These are phyloP conservation scores for Melanargia galathea DNA, from an alignment of 2,888 invertebrate species.

Conservation along the genomic window DNA sequence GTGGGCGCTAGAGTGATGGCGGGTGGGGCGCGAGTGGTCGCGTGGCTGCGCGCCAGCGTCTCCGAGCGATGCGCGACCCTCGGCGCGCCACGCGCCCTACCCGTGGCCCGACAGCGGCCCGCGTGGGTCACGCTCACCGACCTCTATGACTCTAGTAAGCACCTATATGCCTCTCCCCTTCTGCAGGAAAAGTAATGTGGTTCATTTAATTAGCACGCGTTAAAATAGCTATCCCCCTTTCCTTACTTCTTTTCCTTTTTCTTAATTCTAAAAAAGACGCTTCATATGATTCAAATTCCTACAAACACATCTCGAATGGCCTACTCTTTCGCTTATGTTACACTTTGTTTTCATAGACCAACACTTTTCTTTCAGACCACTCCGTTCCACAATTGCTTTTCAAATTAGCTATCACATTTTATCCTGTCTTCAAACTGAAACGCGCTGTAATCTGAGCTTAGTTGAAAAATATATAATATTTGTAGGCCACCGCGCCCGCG, in stretches of 20 bases:
- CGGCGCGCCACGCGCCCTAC: conserved; percentile 90
- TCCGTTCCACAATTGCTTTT: background rate
- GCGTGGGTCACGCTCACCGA: conserved; percentile 93
- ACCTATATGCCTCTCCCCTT: background rate
- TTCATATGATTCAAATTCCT: background rate
- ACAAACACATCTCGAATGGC: background rate
- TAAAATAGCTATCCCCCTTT: too few species aligned
- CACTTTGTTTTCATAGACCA: background rate
- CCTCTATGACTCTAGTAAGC: conserved; percentile 95
- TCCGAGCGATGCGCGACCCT: conserved; percentile 91
- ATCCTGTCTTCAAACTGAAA: background rate
- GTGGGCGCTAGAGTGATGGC: conserved; percentile 56
- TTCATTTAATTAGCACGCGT: too few species aligned
- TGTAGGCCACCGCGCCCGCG: conserved; percentile 90
- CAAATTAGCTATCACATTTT: background rate
- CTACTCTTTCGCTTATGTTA: background rate
- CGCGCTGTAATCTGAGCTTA: background rate
- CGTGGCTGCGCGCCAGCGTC: conserved; percentile 70
- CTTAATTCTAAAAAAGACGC: background rate
- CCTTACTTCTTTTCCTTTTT: too few species aligned
- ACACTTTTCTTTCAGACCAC: background rate
- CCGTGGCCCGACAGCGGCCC: conserved; percentile 92
- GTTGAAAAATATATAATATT: background rate
- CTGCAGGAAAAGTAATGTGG: too few species aligned
- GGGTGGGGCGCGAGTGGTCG: conserved; percentile 66